These are phyloP conservation scores for Dipodomys merriami DNA, from an alignment of 2,113 vertebrate species.

Conservation along the genomic window DNA sequence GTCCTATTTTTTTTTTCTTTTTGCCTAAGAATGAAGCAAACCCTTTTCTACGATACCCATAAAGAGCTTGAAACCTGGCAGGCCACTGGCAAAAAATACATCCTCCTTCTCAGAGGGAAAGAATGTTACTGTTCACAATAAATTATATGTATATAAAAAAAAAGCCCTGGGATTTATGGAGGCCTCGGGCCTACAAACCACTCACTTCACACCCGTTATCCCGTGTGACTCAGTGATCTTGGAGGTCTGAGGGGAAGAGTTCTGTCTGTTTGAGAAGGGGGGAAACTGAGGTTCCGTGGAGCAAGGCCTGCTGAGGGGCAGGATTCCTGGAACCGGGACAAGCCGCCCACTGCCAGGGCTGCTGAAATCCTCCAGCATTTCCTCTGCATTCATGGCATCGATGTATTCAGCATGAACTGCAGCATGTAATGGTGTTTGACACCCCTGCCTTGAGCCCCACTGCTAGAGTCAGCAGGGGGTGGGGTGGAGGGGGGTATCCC, in stretches of 20 bases:
- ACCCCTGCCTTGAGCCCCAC: background rate
- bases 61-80: background rate
- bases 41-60: background rate
- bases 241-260: background rate
- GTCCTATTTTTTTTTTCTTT: background rate
- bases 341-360: background rate
- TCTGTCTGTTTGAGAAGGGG: background rate
- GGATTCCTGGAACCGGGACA: fast-evolving
- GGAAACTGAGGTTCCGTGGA: background rate
- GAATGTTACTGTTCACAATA: constrained; percentile 9
- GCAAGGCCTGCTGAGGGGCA: too few species aligned
- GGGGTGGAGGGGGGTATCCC: background rate
- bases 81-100: background rate
- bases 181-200: background rate
- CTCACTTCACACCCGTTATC: background rate
- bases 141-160: background rate
- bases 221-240: fast-evolving
- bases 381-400: background rate
- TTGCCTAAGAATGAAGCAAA: background rate
- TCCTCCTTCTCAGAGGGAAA: background rate
- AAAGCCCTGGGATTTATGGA: background rate
- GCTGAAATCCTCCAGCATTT: background rate
- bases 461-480: background rate
- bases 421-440: too few species aligned
- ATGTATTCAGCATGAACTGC: too few species aligned